A percentile compares a stretch with the other conserved stretches of the same genome.
phyloP scores from a whole-genome alignment of 1,140 invertebrate genomes.

The Eumaeus atala region DNA sequence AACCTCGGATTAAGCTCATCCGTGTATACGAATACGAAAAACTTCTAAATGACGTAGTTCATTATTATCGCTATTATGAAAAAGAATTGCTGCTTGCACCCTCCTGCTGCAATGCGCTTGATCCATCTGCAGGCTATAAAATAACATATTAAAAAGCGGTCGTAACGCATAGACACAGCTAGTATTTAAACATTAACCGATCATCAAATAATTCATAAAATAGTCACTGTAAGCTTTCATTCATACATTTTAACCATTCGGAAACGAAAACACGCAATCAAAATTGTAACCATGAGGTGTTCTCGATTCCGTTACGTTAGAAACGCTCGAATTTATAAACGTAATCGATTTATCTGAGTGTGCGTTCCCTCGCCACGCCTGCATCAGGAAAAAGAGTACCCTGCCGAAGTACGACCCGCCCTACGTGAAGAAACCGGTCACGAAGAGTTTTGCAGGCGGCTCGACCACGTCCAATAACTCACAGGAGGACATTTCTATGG shows the following conservation, averaged over 20 bases:
- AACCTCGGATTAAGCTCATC: no score
- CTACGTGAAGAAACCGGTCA: constrained; percentile 87
- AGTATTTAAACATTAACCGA: not conserved
- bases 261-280: constrained; percentile 47
- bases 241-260: constrained; percentile 31
- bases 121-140: not conserved
- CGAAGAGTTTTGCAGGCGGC: constrained; percentile 79
- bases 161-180: no score
- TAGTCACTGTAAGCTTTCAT: constrained; percentile 32
- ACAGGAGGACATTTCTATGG: constrained; percentile 83
- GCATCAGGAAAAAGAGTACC: constrained; percentile 87
- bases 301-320: constrained; percentile 46
- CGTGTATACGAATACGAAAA: not conserved
- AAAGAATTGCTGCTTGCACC: constrained; percentile 1
- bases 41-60: not conserved
- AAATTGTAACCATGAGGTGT: constrained; percentile 48
- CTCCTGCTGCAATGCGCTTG: not conserved
- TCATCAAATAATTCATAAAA: constrained; percentile 6
- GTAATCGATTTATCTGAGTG: constrained; percentile 73
- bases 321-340: constrained; percentile 48
- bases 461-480: constrained; percentile 81
- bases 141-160: not conserved
- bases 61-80: not conserved
- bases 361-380: constrained; percentile 70
- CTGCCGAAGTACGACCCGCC: constrained; percentile 90